A percentile compares a stretch with the other conserved stretches of the same genome.
These are phyloP conservation scores for Desmodus rotundus DNA, from an alignment of 2,113 vertebrate species.

Conservation along the genomic window DNA sequence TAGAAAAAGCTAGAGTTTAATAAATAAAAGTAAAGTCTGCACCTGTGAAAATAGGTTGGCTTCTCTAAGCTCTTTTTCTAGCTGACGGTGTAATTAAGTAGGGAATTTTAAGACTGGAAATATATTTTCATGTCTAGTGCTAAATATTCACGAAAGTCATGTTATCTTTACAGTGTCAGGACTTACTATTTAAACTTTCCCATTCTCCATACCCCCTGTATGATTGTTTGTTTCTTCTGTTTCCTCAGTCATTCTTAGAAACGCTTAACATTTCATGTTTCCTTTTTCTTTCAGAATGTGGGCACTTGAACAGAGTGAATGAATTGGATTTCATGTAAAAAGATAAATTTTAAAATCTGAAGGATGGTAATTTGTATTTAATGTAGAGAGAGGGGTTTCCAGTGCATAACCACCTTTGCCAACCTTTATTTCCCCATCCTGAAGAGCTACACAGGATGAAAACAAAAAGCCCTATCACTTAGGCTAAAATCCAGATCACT, in stretches of 20 bases:
- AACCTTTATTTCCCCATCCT: not conserved
- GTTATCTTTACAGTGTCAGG: not conserved
- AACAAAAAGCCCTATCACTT: not conserved
- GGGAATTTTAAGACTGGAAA: not conserved
- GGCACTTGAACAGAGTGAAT: not conserved
- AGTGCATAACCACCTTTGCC: not conserved
- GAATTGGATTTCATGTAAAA: not conserved
- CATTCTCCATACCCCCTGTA: not conserved
- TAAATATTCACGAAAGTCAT: not conserved
- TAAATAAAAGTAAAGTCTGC: not conserved
- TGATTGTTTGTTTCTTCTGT: not conserved
- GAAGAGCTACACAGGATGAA: not conserved
- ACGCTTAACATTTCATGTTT: not conserved
- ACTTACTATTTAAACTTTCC: not conserved
- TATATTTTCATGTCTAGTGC: not conserved
- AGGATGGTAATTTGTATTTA: not conserved
- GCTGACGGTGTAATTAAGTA: not conserved
- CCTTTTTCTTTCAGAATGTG: constrained; percentile 12
- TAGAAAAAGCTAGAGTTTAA: not conserved
- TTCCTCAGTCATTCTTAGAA: not conserved
- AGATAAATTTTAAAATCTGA: constrained; percentile 1
- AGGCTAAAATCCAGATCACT: not conserved
- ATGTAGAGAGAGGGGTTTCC: not conserved
- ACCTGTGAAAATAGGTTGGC: not conserved
- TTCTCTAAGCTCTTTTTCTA: not conserved